Evolutionary conservation across 1,140 invertebrate genomes (phyloP).

Genomic region (Stratiolaelaps scimitus): DNA sequence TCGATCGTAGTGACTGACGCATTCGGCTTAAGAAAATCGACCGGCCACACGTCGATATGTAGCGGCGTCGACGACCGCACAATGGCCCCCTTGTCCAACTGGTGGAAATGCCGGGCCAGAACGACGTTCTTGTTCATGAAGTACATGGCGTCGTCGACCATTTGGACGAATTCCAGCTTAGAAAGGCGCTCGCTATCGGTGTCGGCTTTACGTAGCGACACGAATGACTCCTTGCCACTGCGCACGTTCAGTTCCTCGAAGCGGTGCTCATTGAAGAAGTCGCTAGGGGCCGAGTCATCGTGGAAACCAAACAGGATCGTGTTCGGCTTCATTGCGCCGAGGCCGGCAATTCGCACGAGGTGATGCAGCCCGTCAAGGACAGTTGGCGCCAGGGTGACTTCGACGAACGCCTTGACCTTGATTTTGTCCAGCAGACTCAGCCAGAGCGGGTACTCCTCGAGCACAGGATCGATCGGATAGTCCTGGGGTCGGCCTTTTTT

Average conservation of each 20-base stretch:
- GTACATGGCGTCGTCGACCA: slow-evolving; percentile 62
- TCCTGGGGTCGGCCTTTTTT: slow-evolving; percentile 46
- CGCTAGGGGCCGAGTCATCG: slow-evolving; percentile 55
- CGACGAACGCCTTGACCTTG: slow-evolving; percentile 91
- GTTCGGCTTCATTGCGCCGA: slow-evolving; percentile 98
- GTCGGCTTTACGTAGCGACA: slow-evolving; percentile 38
- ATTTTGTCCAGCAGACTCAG: slow-evolving; percentile 70
- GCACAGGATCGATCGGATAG: slow-evolving; percentile 51
- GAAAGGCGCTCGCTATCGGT: slow-evolving; percentile 37
- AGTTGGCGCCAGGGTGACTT: slow-evolving; percentile 70
- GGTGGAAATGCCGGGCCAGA: slow-evolving; percentile 77
- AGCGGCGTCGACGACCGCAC: slow-evolving; percentile 42
- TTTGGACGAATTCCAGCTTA: slow-evolving; percentile 65
- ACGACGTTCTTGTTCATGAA: slow-evolving; percentile 92
- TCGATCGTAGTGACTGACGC: slow-evolving; percentile 61
- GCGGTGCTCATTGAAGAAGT: slow-evolving; percentile 52
- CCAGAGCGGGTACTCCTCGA: slow-evolving; percentile 70
- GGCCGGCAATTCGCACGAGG: slow-evolving; percentile 73
- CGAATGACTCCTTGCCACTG: slow-evolving; percentile 33
- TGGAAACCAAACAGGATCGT: slow-evolving; percentile 77
- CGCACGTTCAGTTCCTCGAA: slow-evolving; percentile 34
- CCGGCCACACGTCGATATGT: slow-evolving; percentile 94
- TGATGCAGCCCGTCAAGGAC: slow-evolving; percentile 83
- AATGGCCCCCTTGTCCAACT: slow-evolving; percentile 50
- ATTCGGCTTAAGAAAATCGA: slow-evolving; percentile 67